Conservation (phyloP, 2,113 vertebrate species). For the Poeciliopsis turrubarensis region DNA sequence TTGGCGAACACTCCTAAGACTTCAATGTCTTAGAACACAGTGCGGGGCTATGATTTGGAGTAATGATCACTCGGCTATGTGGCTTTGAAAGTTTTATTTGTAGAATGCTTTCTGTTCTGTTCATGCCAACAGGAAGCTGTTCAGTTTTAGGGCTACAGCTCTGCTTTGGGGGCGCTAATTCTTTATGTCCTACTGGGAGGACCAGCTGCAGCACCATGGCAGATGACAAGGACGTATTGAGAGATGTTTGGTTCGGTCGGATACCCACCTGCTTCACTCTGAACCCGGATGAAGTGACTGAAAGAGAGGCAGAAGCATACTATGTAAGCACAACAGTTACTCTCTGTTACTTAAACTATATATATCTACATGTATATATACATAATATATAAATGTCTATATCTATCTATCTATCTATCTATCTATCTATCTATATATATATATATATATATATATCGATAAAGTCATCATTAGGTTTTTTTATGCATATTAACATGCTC, state of each 20-base stretch:
- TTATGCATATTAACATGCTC: no score
- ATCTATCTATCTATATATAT: no score
- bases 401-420: no score
- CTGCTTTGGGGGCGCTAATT: slow-evolving; percentile 18
- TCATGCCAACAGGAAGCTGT: slow-evolving; percentile 2
- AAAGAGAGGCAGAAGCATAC: slow-evolving; percentile 95
- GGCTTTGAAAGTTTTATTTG: slow-evolving; percentile 8
- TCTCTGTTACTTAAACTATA: no score
- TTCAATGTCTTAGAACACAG: background rate
- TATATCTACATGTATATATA: no score
- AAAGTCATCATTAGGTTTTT: no score
- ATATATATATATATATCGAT: no score
- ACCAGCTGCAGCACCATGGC: slow-evolving; percentile 87
- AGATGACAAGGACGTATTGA: slow-evolving; percentile 99
- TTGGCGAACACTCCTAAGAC: slow-evolving; percentile 2
- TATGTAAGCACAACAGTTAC: slow-evolving; percentile 84
- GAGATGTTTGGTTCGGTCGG: slow-evolving; percentile 97
- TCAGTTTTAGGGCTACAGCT: background rate
- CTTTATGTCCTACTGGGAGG: slow-evolving; percentile 86
- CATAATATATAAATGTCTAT: no score
- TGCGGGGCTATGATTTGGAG: background rate
- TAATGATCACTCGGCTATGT: background rate
- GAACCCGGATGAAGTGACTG: slow-evolving; percentile 94
- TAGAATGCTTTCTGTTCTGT: background rate
- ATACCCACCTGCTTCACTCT: slow-evolving; percentile 96